Conservation (phyloP, 2,888 invertebrate genomes). For the Vanessa cardui region DNA sequence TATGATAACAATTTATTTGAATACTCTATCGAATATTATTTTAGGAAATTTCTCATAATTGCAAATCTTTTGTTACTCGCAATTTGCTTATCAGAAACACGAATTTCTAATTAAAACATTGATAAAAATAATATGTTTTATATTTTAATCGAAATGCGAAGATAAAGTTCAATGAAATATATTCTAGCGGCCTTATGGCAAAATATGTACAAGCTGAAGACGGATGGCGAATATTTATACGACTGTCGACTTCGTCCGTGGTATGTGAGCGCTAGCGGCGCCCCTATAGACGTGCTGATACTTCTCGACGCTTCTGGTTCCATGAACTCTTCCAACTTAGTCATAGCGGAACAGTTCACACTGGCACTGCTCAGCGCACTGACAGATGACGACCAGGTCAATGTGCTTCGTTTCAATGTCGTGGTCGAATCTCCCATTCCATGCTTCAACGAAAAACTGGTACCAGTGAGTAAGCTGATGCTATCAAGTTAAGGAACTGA, state of each 20-base stretch:
- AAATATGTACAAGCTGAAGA: slow-evolving; percentile 62
- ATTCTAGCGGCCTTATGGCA: slow-evolving; percentile 66
- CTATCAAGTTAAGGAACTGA: background rate
- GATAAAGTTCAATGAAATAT: background rate
- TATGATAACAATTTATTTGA: slow-evolving; percentile 31
- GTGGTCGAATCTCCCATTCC: slow-evolving; percentile 63
- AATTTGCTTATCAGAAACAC: background rate
- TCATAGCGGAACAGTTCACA: slow-evolving; percentile 63
- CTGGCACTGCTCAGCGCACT: slow-evolving; percentile 70
- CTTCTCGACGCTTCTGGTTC: slow-evolving; percentile 74
- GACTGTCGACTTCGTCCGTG: slow-evolving; percentile 75
- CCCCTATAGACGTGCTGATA: slow-evolving; percentile 71
- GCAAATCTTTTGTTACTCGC: too few species aligned
- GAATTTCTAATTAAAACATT: background rate
- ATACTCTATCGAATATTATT: background rate
- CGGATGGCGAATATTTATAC: slow-evolving; percentile 59
- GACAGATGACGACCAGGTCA: slow-evolving; percentile 75
- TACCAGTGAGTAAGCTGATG: slow-evolving; percentile 57
- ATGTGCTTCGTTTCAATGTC: slow-evolving; percentile 69
- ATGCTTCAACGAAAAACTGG: slow-evolving; percentile 70
- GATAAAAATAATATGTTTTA: too few species aligned
- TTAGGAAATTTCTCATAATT: background rate
- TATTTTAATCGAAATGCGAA: background rate
- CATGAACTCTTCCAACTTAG: slow-evolving; percentile 69
- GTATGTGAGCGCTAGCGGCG: slow-evolving; percentile 74